Percentiles rank a stretch among this genome's conserved stretches.
These are phyloP conservation scores for Trachelus stipa DNA, from an alignment of 2,888 invertebrate species.

Conservation along the genomic window DNA sequence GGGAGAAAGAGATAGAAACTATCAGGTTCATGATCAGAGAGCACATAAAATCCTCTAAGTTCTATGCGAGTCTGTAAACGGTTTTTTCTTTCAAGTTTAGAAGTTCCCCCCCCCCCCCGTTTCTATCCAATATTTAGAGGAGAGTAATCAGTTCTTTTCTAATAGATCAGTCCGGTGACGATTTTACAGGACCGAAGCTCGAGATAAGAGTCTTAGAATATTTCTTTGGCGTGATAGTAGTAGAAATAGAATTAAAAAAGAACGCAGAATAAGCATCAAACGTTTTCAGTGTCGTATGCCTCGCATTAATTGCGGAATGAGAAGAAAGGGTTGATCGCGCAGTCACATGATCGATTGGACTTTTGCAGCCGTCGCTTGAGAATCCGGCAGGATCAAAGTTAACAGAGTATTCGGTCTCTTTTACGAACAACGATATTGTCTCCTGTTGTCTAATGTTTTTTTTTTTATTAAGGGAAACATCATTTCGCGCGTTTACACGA, in stretches of 20 bases:
- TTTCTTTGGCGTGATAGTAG: background rate
- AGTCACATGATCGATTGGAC: background rate
- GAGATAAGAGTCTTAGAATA: background rate
- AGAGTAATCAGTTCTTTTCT: background rate
- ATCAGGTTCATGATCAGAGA: background rate
- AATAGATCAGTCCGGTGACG: background rate
- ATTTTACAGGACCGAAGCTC: background rate
- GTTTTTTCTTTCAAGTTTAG: background rate
- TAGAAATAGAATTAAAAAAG: background rate
- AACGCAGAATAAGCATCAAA: no score
- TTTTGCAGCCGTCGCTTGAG: background rate
- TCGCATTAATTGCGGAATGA: no score
- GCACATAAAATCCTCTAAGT: background rate
- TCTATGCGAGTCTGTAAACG: background rate
- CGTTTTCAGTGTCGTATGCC: no score
- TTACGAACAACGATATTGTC: no score
- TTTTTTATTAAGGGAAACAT: background rate
- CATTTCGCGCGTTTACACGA: background rate
- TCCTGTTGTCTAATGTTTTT: background rate
- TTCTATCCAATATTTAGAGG: background rate
- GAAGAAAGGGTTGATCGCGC: background rate
- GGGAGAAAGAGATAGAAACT: no score
- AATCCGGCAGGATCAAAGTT: background rate
- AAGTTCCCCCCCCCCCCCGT: rapidly evolving
- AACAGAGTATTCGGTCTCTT: background rate